A percentile compares a stretch with the other conserved stretches of the same genome.
These are phyloP conservation scores for Scaptomyza hsui DNA, from an alignment of 1,140 invertebrate species.

Conservation along the genomic window DNA sequence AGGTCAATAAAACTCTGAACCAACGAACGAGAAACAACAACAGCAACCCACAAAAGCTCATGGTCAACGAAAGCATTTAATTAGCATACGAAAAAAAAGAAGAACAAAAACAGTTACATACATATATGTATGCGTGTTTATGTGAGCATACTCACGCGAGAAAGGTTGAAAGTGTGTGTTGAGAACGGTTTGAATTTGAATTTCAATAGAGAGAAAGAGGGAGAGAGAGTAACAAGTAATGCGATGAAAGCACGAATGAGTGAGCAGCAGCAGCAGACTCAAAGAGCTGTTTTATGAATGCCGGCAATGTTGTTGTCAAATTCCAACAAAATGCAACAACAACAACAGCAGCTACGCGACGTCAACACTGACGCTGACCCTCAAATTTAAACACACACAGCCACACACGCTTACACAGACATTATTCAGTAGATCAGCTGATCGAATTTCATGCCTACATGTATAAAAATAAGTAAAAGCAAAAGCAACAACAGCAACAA, in stretches of 20 bases:
- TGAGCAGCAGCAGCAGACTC: conserved; percentile 6
- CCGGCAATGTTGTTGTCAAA: conserved; percentile 41
- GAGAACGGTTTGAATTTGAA: conserved; percentile 66
- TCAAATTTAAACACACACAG: conserved; percentile 35
- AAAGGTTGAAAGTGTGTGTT: conserved; percentile 46
- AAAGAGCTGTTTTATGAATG: conserved; percentile 33
- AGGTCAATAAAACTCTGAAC: conserved; percentile 73
- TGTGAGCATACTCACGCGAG: conserved; percentile 42
- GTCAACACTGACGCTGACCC: conserved; percentile 54
- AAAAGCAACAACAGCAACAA: conserved; percentile 10
- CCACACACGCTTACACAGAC: not conserved
- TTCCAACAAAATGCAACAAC: conserved; percentile 31
- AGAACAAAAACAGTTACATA: conserved; percentile 34
- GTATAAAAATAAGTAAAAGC: conserved; percentile 42
- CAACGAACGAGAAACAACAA: conserved; percentile 18
- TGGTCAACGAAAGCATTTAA: conserved; percentile 81
- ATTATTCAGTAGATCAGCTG: conserved; percentile 61
- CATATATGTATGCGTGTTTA: conserved; percentile 7
- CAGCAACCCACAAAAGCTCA: conserved; percentile 54
- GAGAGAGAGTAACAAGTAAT: conserved; percentile 14
- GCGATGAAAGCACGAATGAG: conserved; percentile 39
- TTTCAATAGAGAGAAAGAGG: conserved; percentile 54
- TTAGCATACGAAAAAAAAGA: conserved; percentile 64
- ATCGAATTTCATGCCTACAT: conserved; percentile 71
- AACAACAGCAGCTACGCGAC: conserved; percentile 23